A percentile compares a stretch with the other conserved stretches of the same genome.
phyloP scores from a whole-genome alignment of 1,140 invertebrate species.

The Drosophila albomicans region DNA sequence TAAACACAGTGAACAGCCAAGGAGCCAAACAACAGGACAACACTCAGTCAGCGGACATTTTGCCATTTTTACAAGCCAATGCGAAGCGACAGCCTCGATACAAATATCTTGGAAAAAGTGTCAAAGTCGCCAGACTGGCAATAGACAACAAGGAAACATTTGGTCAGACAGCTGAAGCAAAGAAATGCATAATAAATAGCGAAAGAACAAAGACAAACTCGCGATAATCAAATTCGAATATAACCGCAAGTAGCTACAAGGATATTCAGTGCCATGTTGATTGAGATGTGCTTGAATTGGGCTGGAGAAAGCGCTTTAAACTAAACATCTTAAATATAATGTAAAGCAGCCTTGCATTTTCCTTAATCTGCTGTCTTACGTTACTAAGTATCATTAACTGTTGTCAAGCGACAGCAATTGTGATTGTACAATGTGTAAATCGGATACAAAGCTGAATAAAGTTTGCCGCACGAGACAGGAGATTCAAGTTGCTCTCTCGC shows the following conservation, averaged over 20 bases:
- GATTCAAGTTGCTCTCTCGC: constrained; percentile 3
- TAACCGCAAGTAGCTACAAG: constrained; percentile 26
- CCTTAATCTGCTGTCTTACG: background rate
- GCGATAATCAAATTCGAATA: constrained; percentile 67
- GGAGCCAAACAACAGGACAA: constrained; percentile 1
- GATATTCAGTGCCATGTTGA: background rate
- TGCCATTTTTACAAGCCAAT: constrained; percentile 17
- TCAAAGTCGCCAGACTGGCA: constrained; percentile 62
- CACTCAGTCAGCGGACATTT: constrained; percentile 5
- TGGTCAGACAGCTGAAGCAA: constrained; percentile 51
- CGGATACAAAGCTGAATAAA: constrained; percentile 1
- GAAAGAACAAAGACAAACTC: constrained; percentile 35
- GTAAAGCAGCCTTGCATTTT: background rate
- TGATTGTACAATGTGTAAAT: constrained; percentile 2
- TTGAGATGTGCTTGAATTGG: background rate
- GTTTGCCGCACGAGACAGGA: background rate
- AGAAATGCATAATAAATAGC: constrained; percentile 64
- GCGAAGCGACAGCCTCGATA: constrained; percentile 44
- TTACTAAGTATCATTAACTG: background rate
- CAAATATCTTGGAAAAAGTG: constrained; percentile 46
- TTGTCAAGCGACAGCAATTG: background rate
- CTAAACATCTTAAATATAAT: background rate
- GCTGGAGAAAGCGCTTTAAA: background rate
- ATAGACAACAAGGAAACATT: constrained; percentile 51
- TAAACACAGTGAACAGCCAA: constrained; percentile 33